These are phyloP conservation scores for Drosophila watanabei DNA, from an alignment of 1,140 invertebrate species.

Conservation along the genomic window DNA sequence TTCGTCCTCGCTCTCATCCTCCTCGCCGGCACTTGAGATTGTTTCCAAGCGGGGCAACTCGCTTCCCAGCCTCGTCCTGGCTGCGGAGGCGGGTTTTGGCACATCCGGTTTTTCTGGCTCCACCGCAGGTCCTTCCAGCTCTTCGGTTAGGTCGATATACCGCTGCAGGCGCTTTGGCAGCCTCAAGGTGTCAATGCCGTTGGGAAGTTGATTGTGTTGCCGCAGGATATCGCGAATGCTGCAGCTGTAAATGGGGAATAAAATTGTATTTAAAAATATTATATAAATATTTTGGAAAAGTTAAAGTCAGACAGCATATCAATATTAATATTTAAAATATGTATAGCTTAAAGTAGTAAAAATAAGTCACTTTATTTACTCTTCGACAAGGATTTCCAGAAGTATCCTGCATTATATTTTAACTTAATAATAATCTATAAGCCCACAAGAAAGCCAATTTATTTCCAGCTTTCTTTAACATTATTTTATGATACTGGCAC, in stretches of 20 bases:
- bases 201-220: constrained; percentile 90
- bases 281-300: neutral
- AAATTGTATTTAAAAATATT: neutral
- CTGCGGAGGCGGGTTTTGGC: neutral
- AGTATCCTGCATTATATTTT: neutral
- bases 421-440: neutral
- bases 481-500: neutral
- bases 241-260: constrained; percentile 86
- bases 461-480: neutral
- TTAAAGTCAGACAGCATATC: rapidly evolving
- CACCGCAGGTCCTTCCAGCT: constrained; percentile 85
- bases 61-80: constrained; percentile 20
- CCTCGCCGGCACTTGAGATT: constrained; percentile 55
- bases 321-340: too few species aligned
- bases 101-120: constrained; percentile 8
- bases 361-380: neutral
- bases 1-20: constrained; percentile 63
- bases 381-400: neutral
- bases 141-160: constrained; percentile 91
- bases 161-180: constrained; percentile 88
- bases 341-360: too few species aligned
- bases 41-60: constrained; percentile 57
- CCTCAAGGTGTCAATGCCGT: constrained; percentile 89
- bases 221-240: constrained; percentile 88
- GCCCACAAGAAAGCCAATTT: too few species aligned